A percentile compares a stretch with the other conserved stretches of the same genome.
Conservation (phyloP, 2,113 vertebrate species). For the Abramis brama region DNA sequence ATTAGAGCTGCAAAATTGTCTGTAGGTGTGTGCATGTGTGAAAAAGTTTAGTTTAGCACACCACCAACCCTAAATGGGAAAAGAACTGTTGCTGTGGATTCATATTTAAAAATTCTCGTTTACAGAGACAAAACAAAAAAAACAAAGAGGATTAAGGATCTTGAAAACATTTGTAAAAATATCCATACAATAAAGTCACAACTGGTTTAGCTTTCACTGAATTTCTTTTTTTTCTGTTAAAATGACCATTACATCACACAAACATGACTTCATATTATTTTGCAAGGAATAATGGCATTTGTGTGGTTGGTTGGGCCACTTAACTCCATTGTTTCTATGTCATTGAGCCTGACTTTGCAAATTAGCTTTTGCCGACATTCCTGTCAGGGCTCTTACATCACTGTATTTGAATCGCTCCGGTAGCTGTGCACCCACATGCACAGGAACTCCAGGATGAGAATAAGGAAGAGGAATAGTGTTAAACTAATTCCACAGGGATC, state of each 20-base stretch:
- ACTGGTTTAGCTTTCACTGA: not conserved
- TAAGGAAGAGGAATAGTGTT: not conserved
- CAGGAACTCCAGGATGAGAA: constrained; percentile 16
- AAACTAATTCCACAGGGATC: not conserved
- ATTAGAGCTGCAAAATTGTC: too few relatives aligned
- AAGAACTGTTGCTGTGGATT: too few relatives aligned
- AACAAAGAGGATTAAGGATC: not conserved
- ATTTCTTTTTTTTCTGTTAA: not conserved
- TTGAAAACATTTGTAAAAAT: not conserved
- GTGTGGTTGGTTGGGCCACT: constrained; percentile 31
- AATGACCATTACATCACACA: not conserved
- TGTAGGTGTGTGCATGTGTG: too few relatives aligned
- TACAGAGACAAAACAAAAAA: not conserved
- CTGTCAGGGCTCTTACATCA: constrained; percentile 51
- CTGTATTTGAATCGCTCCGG: constrained; percentile 6
- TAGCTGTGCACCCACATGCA: not conserved
- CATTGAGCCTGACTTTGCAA: constrained; percentile 50
- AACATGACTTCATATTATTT: constrained; percentile 2
- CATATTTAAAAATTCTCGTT: not conserved
- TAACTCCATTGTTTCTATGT: constrained; percentile 54
- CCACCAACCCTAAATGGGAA: too few relatives aligned
- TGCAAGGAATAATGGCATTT: not conserved
- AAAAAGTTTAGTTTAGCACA: too few relatives aligned
- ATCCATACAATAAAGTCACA: not conserved
- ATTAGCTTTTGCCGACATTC: constrained; percentile 45